phyloP scores from a whole-genome alignment of 2,797 vertebrate species.

The Limnodromus scolopaceus region DNA sequence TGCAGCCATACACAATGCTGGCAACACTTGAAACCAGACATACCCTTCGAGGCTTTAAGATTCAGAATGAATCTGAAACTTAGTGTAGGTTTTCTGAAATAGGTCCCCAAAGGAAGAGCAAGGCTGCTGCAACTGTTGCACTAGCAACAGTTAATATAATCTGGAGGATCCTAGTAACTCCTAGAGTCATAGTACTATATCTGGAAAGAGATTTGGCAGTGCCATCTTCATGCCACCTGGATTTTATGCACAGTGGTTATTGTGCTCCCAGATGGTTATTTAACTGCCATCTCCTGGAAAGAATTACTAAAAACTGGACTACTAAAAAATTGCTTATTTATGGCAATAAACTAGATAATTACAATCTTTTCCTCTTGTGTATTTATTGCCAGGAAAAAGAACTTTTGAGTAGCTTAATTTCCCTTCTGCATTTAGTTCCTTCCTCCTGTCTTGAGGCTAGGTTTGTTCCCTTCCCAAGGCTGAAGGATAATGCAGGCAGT shows the following conservation, averaged over 20 bases:
- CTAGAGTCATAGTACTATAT: background rate
- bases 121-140: background rate
- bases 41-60: background rate
- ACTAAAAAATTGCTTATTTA: background rate
- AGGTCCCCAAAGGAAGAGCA: background rate
- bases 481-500: conserved; percentile 6
- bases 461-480: background rate
- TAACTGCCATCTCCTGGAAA: background rate
- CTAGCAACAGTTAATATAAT: background rate
- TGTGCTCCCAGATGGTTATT: background rate
- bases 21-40: background rate
- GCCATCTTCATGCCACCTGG: background rate
- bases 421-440: background rate
- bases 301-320: background rate
- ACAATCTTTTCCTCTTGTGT: background rate
- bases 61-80: background rate
- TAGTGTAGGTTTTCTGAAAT: background rate
- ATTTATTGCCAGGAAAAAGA: conserved; percentile 7
- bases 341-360: background rate
- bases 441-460: conserved; percentile 3
- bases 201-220: background rate
- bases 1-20: background rate
- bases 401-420: background rate
- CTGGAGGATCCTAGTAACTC: background rate
- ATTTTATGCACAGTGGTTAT: background rate